Base-by-base conservation (phyloP, 2,113 vertebrate genomes). In the Gallinago undulata region DNA sequence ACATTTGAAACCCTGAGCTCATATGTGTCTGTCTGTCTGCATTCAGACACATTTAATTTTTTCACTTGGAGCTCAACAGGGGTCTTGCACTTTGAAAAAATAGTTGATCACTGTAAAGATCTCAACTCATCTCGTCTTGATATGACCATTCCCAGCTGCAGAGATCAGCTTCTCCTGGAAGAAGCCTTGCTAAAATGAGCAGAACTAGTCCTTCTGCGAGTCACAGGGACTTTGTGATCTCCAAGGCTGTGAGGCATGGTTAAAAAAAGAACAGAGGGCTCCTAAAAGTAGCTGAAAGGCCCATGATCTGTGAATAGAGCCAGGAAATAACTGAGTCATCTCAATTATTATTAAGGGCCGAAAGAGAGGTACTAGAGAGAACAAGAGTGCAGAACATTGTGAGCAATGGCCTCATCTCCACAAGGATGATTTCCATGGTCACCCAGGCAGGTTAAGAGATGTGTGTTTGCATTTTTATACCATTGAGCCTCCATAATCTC, bases 261-360 rank as follows among this genome's bases (percentile, higher is more conserved):
- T 77, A 70, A 86, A 95, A 91, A 78, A 82, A 70, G 84, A 92
- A 39, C 80, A 90, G 66, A 84, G 48, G 80, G 37, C 74, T 82
- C 66, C 84, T 73, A 33, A 79, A 90, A 93, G 95, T 39, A 82
- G 45, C 92, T 79, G 80, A 84, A 85, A 91, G 62, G 50, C 25
- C 48, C 60, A 8, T 77, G 80, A 39, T 77, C 55, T 82, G 66
- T 79, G 80, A 91, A 72, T 8, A 90, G 84, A 91, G 70, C 31
- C 86, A 83, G 89, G 81, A 92, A 82, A 93, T 66, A 75, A 87
- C 64, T 92, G 85, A 87, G 73, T 28, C 70, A 85, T 24, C 80
- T 79, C 37, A 27, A 93, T 80, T 19, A 62, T 30, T 75, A 79
- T 57, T 55, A 55, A 80, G 66, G 80, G 55, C 84, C 37, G 55